These are phyloP conservation scores for Chelmon rostratus DNA, from an alignment of 2,797 vertebrate genomes.

Conservation along the genomic window DNA sequence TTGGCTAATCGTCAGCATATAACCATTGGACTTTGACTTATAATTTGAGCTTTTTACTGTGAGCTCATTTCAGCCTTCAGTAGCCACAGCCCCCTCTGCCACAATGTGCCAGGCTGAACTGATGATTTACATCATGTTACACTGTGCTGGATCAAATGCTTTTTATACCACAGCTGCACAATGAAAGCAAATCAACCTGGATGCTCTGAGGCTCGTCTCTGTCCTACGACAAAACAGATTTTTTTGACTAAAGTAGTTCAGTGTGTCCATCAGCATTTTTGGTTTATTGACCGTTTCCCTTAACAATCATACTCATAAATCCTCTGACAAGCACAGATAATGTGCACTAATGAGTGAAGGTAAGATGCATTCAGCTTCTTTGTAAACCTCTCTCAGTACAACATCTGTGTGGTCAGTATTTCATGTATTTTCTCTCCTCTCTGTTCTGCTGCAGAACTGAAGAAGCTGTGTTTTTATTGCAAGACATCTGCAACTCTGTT, in stretches of 20 bases:
- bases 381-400: background rate
- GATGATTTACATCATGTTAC: background rate
- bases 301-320: slow-evolving; percentile 95
- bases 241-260: background rate
- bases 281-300: slow-evolving; percentile 85
- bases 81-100: slow-evolving; percentile 1
- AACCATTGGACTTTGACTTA: slow-evolving; percentile 9
- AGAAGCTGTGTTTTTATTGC: slow-evolving; percentile 77
- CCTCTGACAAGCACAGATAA: slow-evolving; percentile 99
- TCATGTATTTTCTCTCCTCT: slow-evolving; percentile 36
- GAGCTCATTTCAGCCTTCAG: background rate
- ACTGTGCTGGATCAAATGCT: background rate
- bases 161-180: background rate
- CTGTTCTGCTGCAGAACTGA: slow-evolving; percentile 64
- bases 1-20: background rate
- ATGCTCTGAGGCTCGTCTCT: background rate
- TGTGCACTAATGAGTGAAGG: slow-evolving; percentile 82
- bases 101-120: background rate
- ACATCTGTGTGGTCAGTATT: background rate
- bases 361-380: slow-evolving; percentile 61
- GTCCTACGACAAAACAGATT: background rate
- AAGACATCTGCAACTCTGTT: slow-evolving; percentile 61
- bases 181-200: background rate
- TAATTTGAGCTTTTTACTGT: slow-evolving; percentile 29
- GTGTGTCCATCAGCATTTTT: background rate